These are phyloP conservation scores for Platysternon megacephalum DNA, from an alignment of 2,113 vertebrate genomes.

Conservation along the genomic window DNA sequence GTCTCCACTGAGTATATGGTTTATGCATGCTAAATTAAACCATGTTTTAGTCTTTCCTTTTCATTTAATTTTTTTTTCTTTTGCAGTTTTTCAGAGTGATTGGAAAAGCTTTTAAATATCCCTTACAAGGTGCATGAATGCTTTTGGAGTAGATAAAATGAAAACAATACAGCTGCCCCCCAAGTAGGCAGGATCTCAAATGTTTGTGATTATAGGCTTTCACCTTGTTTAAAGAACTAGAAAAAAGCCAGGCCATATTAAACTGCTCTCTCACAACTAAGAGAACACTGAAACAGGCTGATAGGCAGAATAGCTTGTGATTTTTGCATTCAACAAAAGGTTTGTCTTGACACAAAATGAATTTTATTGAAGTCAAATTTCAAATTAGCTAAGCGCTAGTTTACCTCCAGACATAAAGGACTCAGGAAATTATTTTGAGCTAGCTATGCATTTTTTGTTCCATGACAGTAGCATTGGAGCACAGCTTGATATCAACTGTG, in stretches of 20 bases:
- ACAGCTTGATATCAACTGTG: background rate
- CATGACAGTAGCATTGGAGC: background rate
- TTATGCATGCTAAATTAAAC: background rate
- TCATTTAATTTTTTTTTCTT: background rate
- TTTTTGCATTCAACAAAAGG: slow-evolving; percentile 38
- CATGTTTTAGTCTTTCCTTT: background rate
- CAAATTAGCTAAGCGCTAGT: slow-evolving; percentile 51
- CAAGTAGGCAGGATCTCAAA: background rate
- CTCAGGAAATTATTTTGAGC: slow-evolving; percentile 10
- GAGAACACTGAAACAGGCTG: background rate
- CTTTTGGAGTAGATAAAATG: slow-evolving; percentile 18
- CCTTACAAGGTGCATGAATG: background rate
- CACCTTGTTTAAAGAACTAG: background rate
- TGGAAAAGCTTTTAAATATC: background rate
- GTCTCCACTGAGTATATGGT: background rate
- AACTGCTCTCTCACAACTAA: background rate
- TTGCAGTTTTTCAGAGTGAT: background rate
- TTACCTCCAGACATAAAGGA: slow-evolving; percentile 37
- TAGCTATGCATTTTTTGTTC: background rate
- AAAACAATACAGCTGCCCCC: background rate
- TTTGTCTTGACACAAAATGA: slow-evolving; percentile 41
- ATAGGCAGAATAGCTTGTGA: slow-evolving; percentile 23
- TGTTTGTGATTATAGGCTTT: slow-evolving; percentile 12
- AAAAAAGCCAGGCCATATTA: slow-evolving; percentile 1
- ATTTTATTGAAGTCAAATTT: slow-evolving; percentile 62